phyloP scores from a whole-genome alignment of 1,140 invertebrate species.

The Drosophila varians region DNA sequence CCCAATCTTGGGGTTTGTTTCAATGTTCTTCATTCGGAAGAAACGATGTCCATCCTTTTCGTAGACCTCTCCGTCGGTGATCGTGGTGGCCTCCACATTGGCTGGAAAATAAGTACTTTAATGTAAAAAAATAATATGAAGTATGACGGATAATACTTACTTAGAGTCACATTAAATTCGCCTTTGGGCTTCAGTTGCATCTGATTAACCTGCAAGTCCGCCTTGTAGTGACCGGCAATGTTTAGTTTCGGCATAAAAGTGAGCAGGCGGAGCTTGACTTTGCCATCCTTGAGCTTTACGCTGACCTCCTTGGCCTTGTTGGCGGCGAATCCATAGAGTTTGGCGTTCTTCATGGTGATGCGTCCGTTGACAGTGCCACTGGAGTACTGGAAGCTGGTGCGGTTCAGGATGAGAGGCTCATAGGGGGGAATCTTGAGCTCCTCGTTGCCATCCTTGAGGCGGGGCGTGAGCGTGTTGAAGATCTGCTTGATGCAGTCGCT shows the following conservation, averaged over 20 bases:
- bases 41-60: conserved; percentile 59
- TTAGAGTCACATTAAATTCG: conserved; percentile 72
- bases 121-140: neutral
- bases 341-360: conserved; percentile 59
- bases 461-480: conserved; percentile 53
- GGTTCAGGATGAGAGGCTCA: conserved; percentile 69
- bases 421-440: conserved; percentile 64
- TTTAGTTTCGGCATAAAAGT: conserved; percentile 55
- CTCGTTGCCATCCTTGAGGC: conserved; percentile 52
- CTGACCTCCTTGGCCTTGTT: conserved; percentile 42
- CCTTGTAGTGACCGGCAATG: conserved; percentile 75
- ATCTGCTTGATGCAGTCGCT: conserved; percentile 65
- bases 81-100: conserved; percentile 55
- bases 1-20: conserved; percentile 59
- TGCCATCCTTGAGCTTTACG: conserved; percentile 43
- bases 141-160: conserved; percentile 36
- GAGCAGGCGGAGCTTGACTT: conserved; percentile 44
- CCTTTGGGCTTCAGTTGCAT: conserved; percentile 74
- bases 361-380: conserved; percentile 56
- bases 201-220: conserved; percentile 69
- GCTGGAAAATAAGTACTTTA: conserved; percentile 19
- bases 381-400: conserved; percentile 64
- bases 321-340: conserved; percentile 56
- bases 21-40: conserved; percentile 52
- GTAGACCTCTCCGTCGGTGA: conserved; percentile 59